Percentiles rank a stretch among this genome's conserved stretches.
These are phyloP conservation scores for Hippopotamus amphibius DNA, from an alignment of 2,113 vertebrate species.

Conservation along the genomic window DNA sequence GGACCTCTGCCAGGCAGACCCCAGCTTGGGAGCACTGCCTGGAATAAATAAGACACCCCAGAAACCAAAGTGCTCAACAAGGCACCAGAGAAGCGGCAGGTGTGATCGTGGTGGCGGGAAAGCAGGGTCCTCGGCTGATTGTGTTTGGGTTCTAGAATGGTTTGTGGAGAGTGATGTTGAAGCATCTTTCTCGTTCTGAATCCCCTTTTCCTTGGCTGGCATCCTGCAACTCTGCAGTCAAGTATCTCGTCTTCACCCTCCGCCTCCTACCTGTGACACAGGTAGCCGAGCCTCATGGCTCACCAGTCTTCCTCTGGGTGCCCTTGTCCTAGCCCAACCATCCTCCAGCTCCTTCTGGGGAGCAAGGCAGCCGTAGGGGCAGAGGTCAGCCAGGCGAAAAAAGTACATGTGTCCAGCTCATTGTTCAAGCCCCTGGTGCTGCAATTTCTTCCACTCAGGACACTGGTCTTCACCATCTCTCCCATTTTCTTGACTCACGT, in stretches of 20 bases:
- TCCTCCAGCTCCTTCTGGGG: slow-evolving; percentile 84
- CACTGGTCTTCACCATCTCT: background rate
- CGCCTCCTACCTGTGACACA: slow-evolving; percentile 80
- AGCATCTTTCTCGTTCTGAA: background rate
- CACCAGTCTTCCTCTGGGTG: slow-evolving; percentile 88
- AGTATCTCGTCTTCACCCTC: background rate
- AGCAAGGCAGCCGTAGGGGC: slow-evolving; percentile 79
- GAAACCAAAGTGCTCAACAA: background rate
- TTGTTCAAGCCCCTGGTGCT: background rate
- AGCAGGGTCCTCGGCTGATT: rapidly evolving
- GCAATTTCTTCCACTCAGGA: background rate
- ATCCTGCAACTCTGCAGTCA: background rate
- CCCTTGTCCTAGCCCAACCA: slow-evolving; percentile 70
- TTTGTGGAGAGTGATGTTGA: rapidly evolving
- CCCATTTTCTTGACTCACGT: background rate
- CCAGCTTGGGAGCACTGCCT: background rate
- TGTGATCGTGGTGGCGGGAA: background rate
- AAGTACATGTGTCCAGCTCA: background rate
- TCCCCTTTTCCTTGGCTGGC: background rate
- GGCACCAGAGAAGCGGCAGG: background rate
- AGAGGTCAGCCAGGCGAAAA: slow-evolving; percentile 73
- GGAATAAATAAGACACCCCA: background rate
- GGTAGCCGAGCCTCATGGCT: slow-evolving; percentile 85
- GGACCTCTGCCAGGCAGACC: background rate
- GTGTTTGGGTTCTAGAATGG: background rate